A percentile compares a stretch with the other conserved stretches of the same genome.
phyloP scores from a whole-genome alignment of 2,797 vertebrate genomes.

The Poliocrania exsul region DNA sequence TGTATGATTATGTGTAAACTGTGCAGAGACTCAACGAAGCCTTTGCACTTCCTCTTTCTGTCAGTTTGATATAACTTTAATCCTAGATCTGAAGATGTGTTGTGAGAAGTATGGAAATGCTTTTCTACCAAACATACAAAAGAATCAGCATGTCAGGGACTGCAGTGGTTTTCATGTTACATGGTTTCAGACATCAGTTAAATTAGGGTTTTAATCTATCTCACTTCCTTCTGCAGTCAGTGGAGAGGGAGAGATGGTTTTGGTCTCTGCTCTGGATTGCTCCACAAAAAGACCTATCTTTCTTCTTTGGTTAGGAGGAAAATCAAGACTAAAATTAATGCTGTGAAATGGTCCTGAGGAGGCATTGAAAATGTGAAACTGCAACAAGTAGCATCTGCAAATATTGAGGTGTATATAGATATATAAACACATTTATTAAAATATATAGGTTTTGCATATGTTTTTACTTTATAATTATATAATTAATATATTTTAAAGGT shows the following conservation, averaged over 20 bases:
- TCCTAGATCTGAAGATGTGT: background rate
- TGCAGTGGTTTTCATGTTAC: background rate
- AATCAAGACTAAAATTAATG: background rate
- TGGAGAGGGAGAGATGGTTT: background rate
- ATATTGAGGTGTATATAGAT: fast-evolving
- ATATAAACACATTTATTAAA: background rate
- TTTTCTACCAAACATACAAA: background rate
- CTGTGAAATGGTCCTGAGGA: background rate
- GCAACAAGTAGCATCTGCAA: background rate
- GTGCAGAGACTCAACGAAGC: background rate
- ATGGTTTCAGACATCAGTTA: background rate
- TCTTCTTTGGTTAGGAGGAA: background rate
- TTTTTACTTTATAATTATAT: background rate
- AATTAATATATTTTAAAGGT: background rate
- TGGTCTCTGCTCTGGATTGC: background rate
- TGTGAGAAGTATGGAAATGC: background rate
- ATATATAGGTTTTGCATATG: background rate
- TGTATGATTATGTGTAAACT: background rate
- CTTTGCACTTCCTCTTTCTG: background rate
- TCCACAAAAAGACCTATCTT: background rate
- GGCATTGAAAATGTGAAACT: background rate
- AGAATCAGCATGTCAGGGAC: background rate
- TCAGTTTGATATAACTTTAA: background rate
- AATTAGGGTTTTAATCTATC: background rate
- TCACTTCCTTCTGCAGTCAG: background rate